These are phyloP conservation scores for Marmota monax DNA, from an alignment of 2,113 vertebrate species.

Conservation along the genomic window DNA sequence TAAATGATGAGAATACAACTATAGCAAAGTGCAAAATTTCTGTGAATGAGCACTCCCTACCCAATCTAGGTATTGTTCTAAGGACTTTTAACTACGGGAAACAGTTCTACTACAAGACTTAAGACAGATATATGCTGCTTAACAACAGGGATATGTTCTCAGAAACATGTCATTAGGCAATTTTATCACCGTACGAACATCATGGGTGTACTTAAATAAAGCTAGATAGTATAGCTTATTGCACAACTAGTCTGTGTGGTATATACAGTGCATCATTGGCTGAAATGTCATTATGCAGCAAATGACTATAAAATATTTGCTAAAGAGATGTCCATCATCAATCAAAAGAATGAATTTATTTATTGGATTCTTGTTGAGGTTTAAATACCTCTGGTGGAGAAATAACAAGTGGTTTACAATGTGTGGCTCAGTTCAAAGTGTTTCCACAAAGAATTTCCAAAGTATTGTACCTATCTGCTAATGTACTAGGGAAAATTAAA, in stretches of 20 bases:
- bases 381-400: not conserved
- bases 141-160: not conserved
- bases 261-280: not conserved
- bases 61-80: not conserved
- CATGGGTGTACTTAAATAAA: not conserved
- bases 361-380: not conserved
- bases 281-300: not conserved
- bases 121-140: not conserved
- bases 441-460: constrained; percentile 6
- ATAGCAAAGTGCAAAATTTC: not conserved
- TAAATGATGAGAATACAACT: not conserved
- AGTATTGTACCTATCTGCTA: not conserved
- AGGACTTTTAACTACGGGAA: not conserved
- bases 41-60: no score
- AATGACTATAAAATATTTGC: not conserved
- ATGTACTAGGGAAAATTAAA: not conserved
- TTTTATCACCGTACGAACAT: not conserved
- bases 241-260: not conserved
- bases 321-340: not conserved
- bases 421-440: not conserved
- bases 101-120: not conserved
- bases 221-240: not conserved
- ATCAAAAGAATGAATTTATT: not conserved
- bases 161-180: not conserved
- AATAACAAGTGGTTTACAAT: not conserved